A percentile compares a stretch with the other conserved stretches of the same genome.
Evolutionary conservation across 1,140 invertebrate genomes (phyloP).

Genomic region (Mercenaria mercenaria): DNA sequence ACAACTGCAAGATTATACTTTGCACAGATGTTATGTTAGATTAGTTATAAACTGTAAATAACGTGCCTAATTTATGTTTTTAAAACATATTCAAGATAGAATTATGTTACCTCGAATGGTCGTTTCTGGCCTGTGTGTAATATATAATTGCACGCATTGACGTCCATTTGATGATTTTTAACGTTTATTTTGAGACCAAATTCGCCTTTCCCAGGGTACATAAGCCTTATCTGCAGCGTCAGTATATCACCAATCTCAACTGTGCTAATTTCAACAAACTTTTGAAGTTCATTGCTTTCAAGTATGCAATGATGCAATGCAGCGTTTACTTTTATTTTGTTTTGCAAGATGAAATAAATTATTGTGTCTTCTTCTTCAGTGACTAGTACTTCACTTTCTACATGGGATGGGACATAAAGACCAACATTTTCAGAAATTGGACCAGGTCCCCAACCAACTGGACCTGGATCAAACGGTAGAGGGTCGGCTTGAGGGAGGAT

Average conservation of each 20-base stretch:
- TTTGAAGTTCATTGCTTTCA: background rate
- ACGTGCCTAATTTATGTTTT: too few species aligned
- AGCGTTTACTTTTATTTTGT: background rate
- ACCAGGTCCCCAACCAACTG: slow-evolving; percentile 53
- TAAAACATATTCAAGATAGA: too few species aligned
- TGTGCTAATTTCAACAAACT: slow-evolving; percentile 1
- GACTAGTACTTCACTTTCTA: slow-evolving; percentile 16
- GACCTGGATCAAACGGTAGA: slow-evolving; percentile 51
- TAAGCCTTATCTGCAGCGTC: slow-evolving; percentile 21
- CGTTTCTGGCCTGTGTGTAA: slow-evolving; percentile 4
- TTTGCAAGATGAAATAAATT: slow-evolving; percentile 35
- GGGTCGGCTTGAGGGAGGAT: background rate
- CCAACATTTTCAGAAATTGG: slow-evolving; percentile 16
- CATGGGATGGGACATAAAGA: slow-evolving; percentile 46
- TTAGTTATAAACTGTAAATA: too few species aligned
- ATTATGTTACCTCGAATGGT: slow-evolving; percentile 27
- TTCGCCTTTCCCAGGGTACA: slow-evolving; percentile 10
- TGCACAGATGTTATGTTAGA: too few species aligned
- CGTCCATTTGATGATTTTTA: background rate
- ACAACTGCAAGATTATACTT: too few species aligned
- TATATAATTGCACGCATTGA: slow-evolving; percentile 55
- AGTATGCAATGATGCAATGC: slow-evolving; percentile 24
- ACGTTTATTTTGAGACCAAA: slow-evolving; percentile 43
- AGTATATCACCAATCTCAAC: background rate
- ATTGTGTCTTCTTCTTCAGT: slow-evolving; percentile 8